Base-by-base conservation (phyloP, 2,113 vertebrate genomes). In the Corythoichthys haematopterus region DNA sequence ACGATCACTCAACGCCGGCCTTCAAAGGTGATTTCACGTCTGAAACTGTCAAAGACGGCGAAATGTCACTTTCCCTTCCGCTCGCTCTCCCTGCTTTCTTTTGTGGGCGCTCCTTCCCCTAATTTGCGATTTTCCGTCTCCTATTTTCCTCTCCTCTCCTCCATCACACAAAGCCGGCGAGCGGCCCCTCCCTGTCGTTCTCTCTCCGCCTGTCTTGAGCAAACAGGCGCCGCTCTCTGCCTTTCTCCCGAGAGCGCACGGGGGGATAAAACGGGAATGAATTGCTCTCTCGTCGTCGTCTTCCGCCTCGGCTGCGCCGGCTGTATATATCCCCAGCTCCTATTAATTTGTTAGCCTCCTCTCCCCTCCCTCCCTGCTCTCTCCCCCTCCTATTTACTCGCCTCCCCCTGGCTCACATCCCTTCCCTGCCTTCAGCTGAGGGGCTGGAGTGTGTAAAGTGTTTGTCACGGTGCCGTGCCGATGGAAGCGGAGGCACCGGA, bases 381-480 rank as follows among this genome's bases (percentile, higher is more conserved):
- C 40, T 36, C 64, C 80, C 64, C 38, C 65, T 74, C 68, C 74
- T 48, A 3, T 73, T 72, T 70, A 38, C 77, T 74, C 68, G 4
- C 71, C 79, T 50, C 73, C 72, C 70, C 73, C 57, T 52, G 74
- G 78, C 88, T 88, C 85, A 85, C 86, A 85, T 86, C 71, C 68
- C 68, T 48, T 71, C 69, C 76, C 65, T 70, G 77, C 78, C 84
- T 70, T 75, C 81, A 9, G 77, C 88, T 82, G 84, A 84, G 81
- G 84, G 84, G 83, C 80, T 82, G 82, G 83, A 87, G 87, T 88
- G 84, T 86, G 88, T 85, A 88, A 88, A 87, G 88, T 88, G 85
- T 86, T 89, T 88, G 86, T 88, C 88, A 87, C 82, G 85, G 85
- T 83, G 86, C 81, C 84, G 84, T 84, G 85, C 80, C 77, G 83